Base-by-base conservation (phyloP, 1,140 invertebrate genomes). In the Drosophila sechellia region DNA sequence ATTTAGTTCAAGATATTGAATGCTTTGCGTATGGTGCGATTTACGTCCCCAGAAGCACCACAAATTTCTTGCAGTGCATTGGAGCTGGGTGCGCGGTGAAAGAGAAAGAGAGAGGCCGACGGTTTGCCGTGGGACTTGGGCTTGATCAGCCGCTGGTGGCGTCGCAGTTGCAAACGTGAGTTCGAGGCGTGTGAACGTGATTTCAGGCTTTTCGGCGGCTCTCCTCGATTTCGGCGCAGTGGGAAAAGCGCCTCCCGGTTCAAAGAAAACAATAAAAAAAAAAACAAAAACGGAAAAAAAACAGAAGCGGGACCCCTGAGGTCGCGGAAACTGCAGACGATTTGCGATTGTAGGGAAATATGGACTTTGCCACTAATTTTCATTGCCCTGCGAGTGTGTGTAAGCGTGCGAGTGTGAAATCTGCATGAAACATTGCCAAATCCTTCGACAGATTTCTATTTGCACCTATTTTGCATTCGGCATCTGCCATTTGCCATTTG, bases 181-280 rank as follows among this genome's bases (percentile, higher is more conserved):
- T 79, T 74, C 81, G 78, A 86, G 83, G 90, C 90, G 90, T 91
- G 90, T 90, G 83, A 91, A 91, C 90, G 89, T 90, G 83, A 90
- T 84, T 90, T 89, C 73, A 17, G 52, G 45, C 48, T 53, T 53
- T 53, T 46, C 25, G 46, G 25, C 49, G 48, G 22, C 27, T 65
- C 40, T 59, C 35, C 54, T 58, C 42, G n/a, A 35, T 40, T 58
- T 50, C 20, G 25, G 50, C 45, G 65, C 66, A 55, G 43, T 71
- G 68, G 65, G 65, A 71, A 71, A 71, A 71, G 65, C 35, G 43
- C 43, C 43, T 17, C 17, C 64, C 46, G 4, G 31, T 17, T 13
- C 48, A 65, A 43, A 10, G 50, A 60, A 40, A 39, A 39, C 12
- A 11, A 39, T 4, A 13, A 12, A 13, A 39, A 37, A 11, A 39